Evolutionary conservation across 2,113 vertebrate genomes (phyloP), one percentile per base, ranked within the genome.

Genomic region (Perccottus glenii): DNA sequence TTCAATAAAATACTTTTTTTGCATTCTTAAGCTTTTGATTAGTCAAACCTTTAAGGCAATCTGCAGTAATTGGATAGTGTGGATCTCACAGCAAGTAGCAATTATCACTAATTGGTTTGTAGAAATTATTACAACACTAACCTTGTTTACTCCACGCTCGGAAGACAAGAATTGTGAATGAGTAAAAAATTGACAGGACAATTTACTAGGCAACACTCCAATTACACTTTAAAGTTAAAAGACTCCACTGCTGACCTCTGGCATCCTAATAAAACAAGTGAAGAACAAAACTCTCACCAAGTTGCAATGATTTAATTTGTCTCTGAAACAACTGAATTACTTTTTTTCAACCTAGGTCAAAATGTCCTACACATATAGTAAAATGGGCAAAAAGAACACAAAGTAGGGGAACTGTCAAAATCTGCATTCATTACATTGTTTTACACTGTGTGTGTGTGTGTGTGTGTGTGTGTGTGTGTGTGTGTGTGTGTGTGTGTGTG

Each of bases 221-320:
- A 86, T 87, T 86, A 88, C 15, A 45, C 66, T 72, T 69, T 65
- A 83, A 78, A 83, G 87, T 92, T 91, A 93, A 90, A 89, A 90
- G 84, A 91, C 90, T 92, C 70, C 61, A 4, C 80, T 75, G 80
- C 89, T 86, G 84, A 89, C 87, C 83, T 70, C 82, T 81, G 88
- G 83, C 85, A 86, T 73, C 55, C 45, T 88, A 88, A 89, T 87
- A 81, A 88, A 86, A 81, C 77, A 75, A 82, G 80, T 85, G 51
- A 57, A 64, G 75, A 55, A 55, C 32, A 27, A 27, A 80, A 67
- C 75, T 85, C 82, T 87, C 73, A 88, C 88, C 79, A 84, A 75
- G 82, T 56, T 12, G 11, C 11, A 74, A 19, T 82, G 69, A 84
- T 91, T 90, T 91, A 70, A 90, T 91, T 89, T 71, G 51, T 51